These are phyloP conservation scores for Muschampia plurimacula DNA, from an alignment of 2,888 invertebrate genomes.

Conservation along the genomic window DNA sequence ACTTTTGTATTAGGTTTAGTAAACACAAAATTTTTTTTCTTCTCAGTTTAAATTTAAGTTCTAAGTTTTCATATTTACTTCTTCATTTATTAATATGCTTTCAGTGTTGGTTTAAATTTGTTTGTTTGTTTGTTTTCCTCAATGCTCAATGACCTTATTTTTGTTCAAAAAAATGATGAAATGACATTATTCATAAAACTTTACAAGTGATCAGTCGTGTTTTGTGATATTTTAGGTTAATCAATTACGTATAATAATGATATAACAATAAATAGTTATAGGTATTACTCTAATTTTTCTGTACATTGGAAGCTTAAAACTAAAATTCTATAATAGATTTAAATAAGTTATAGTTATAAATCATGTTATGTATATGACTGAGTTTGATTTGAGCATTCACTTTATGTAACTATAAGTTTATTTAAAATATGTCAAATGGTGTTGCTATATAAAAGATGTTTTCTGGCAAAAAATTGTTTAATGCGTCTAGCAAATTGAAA, in stretches of 20 bases:
- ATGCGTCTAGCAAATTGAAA: background rate
- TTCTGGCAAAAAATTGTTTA: background rate
- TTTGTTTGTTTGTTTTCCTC: background rate
- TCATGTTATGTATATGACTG: slow-evolving; percentile 20
- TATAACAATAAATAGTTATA: slow-evolving; percentile 48
- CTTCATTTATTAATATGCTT: background rate
- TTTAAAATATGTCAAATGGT: background rate
- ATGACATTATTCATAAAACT: slow-evolving; percentile 26
- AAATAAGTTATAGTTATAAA: slow-evolving; percentile 40
- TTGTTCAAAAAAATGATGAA: slow-evolving; percentile 1
- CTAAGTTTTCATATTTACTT: background rate
- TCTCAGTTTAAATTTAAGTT: background rate
- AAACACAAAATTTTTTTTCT: background rate
- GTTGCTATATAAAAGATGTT: background rate
- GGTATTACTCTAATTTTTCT: slow-evolving; percentile 26
- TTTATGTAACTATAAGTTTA: background rate
- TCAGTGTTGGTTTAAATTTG: background rate
- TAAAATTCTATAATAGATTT: background rate
- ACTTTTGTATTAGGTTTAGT: background rate
- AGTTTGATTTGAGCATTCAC: background rate
- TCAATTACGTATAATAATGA: slow-evolving; percentile 50
- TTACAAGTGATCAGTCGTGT: slow-evolving; percentile 67
- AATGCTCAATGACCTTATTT: background rate
- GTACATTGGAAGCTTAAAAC: slow-evolving; percentile 42
- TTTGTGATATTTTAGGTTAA: slow-evolving; percentile 77